phyloP scores from a whole-genome alignment of 2,113 vertebrate species.

The Columba janthina region DNA sequence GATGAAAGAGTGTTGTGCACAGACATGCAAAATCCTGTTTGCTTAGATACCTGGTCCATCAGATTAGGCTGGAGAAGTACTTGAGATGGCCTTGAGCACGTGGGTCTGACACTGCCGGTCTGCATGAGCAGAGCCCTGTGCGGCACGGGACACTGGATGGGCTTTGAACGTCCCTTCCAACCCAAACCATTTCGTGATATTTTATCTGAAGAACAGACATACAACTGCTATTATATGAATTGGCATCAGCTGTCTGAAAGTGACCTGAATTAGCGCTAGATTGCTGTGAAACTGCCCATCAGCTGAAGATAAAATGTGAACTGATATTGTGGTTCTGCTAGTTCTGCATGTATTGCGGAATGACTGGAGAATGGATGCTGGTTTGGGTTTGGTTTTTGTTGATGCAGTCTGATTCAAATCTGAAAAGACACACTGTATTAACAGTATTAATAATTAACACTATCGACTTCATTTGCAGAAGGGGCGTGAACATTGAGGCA shows the following conservation, averaged over 20 bases:
- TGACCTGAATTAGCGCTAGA: neutral
- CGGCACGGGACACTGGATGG: neutral
- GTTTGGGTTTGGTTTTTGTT: neutral
- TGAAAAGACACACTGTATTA: neutral
- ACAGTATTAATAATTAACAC: neutral
- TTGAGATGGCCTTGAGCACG: neutral
- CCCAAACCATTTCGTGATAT: neutral
- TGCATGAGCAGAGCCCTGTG: neutral
- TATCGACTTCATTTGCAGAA: neutral
- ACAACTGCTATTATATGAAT: neutral
- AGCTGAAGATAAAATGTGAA: neutral
- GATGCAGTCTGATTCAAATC: neutral
- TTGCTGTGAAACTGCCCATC: neutral
- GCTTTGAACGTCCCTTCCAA: neutral
- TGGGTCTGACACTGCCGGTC: neutral
- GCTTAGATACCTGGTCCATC: neutral
- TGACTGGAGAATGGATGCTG: neutral
- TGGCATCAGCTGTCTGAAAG: neutral
- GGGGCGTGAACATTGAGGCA: neutral
- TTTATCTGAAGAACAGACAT: neutral
- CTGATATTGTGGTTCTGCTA: neutral
- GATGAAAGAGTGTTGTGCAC: constrained; percentile 42
- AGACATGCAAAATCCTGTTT: constrained; percentile 56
- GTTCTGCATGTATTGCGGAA: neutral
- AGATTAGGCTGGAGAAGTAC: neutral